Conservation (phyloP, 64 coral and sea anemone genomes). For the Acropora yongei region DNA sequence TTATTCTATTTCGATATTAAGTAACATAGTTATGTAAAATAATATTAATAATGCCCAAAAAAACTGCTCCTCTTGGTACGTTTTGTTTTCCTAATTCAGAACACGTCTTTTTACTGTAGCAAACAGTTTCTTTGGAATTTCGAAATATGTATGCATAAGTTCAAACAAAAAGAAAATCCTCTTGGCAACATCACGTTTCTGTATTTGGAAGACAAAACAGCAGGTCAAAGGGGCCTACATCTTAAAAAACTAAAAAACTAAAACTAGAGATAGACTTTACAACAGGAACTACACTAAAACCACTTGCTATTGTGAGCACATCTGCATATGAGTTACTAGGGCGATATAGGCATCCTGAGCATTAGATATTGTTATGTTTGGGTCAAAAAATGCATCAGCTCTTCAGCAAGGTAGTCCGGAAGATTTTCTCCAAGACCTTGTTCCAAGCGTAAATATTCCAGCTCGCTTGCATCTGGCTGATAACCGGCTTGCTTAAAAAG, state of each 20-base stretch:
- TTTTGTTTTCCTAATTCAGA: too few relatives aligned
- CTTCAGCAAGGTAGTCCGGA: slow-evolving; percentile 7
- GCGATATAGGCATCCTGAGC: slow-evolving; percentile 25
- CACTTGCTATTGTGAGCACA: slow-evolving; percentile 2
- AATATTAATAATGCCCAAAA: too few relatives aligned
- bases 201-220: too few relatives aligned
- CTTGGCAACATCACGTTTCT: too few relatives aligned
- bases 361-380: slow-evolving; percentile 5
- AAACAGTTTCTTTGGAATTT: too few relatives aligned
- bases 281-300: neutral
- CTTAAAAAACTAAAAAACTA: too few relatives aligned
- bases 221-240: too few relatives aligned
- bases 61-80: too few relatives aligned
- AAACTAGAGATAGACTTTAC: neutral
- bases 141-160: too few relatives aligned
- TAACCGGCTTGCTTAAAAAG: slow-evolving; percentile 18
- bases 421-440: slow-evolving; percentile 5
- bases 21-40: neutral
- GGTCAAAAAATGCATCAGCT: slow-evolving; percentile 33
- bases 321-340: slow-evolving; percentile 12
- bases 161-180: too few relatives aligned
- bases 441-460: neutral
- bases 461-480: slow-evolving; percentile 11
- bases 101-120: too few relatives aligned
- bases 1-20: neutral